Base-by-base conservation (phyloP, 2,797 vertebrate genomes). In the Buceros bicornis region DNA sequence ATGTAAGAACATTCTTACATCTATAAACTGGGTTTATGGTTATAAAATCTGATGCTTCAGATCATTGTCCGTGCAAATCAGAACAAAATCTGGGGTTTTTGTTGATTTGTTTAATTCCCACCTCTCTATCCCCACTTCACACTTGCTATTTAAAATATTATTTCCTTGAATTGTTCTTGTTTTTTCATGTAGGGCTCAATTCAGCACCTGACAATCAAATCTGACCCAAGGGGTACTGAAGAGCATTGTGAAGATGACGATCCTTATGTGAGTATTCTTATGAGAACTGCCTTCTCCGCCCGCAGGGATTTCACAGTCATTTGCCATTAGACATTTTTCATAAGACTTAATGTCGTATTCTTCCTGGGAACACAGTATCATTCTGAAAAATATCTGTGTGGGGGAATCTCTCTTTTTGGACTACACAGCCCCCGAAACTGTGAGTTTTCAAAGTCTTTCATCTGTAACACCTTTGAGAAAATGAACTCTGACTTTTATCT, bases 231-330 rank as follows among this genome's bases (percentile, higher is more conserved):
- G 70, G 97, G 98, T 87, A 97, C 98, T 0, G 99, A 99, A 90
- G 99, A 99, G 91, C 98, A 99, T 86, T 99, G 99, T 79, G 99
- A 99, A 95, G 99, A 99, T 53, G 99, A 99, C 61, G 99, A 99
- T 66, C 98, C 99, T 28, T 99, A 99, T 73, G 99, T 99, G 95
- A 99, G 99, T 98, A 71, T 56, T 76, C 31, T 33, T 25, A 37
- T 10, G 45, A 86, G 64, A 3, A 31, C 5, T 22, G 70, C 47
- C 69, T 53, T 28, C 31, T 53, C 31, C 73, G 2, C 26, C 22
- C 50, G 54, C 71, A 61, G 66, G 54, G n/a, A 60, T 69, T 69
- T 86, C 50, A 57, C 84, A 82, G 40, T 58, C 8, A 18, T 71
- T 76, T 78, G 10, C 42, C 15, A 12, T 56, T 74, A 51, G 28